Conservation (phyloP, 2,888 invertebrate species). For the Tortricodes alternella region DNA sequence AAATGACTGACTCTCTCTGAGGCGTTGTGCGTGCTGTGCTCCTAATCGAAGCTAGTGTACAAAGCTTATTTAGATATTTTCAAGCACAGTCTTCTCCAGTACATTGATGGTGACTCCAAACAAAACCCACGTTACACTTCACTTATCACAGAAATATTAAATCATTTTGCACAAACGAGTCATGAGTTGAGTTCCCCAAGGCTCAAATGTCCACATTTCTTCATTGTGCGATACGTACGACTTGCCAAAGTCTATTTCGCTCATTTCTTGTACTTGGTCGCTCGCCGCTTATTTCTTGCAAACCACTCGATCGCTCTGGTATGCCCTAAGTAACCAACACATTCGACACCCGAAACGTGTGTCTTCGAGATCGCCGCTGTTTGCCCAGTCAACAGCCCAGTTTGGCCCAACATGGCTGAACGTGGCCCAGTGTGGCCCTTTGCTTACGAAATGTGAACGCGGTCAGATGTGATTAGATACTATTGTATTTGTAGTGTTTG, state of each 20-base stretch:
- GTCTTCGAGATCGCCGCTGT: constrained; percentile 21
- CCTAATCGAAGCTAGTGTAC: too few species aligned
- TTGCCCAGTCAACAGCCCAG: constrained; percentile 12
- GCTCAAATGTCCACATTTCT: background rate
- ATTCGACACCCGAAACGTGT: constrained; percentile 35
- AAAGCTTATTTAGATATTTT: too few species aligned
- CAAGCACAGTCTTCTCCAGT: too few species aligned
- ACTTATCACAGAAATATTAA: background rate
- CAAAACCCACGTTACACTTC: too few species aligned
- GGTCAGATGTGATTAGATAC: constrained; percentile 27
- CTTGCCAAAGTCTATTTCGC: too few species aligned
- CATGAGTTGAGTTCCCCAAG: too few species aligned
- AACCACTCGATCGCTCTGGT: constrained; percentile 40
- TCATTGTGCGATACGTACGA: background rate
- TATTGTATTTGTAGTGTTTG: constrained; percentile 13
- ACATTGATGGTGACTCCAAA: too few species aligned
- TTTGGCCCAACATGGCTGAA: constrained; percentile 31
- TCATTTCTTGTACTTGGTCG: too few species aligned
- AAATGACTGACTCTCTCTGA: too few species aligned
- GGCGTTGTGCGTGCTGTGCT: too few species aligned
- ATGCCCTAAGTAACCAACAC: constrained; percentile 44
- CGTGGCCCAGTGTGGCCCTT: constrained; percentile 31
- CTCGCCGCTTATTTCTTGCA: background rate
- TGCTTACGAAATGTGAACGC: constrained; percentile 2
- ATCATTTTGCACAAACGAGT: background rate